Percentiles rank a stretch among this genome's conserved stretches.
These are phyloP conservation scores for Tipula lateralis DNA, from an alignment of 2,888 invertebrate species.

Conservation along the genomic window DNA sequence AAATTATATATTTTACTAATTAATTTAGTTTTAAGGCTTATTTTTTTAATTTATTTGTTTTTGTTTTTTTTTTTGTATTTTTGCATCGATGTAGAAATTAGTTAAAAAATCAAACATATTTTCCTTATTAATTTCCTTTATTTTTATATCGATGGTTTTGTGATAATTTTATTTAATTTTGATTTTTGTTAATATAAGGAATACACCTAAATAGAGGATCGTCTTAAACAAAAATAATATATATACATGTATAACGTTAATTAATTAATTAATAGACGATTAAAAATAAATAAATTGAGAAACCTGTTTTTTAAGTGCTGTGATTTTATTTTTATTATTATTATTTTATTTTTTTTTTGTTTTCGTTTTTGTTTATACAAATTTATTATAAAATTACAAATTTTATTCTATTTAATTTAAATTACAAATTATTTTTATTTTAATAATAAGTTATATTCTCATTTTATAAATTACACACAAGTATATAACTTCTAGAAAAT, in stretches of 20 bases:
- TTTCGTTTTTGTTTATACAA: not conserved
- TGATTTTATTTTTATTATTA: slow-evolving; percentile 12
- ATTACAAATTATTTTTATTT: not conserved
- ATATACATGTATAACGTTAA: not conserved
- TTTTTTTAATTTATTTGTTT: not conserved
- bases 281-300: slow-evolving; percentile 1
- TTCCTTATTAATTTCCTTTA: not conserved
- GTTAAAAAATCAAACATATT: not conserved
- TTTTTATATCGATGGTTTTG: slow-evolving; percentile 19
- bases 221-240: not conserved
- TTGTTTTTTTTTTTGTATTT: not conserved
- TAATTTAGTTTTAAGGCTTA: not conserved
- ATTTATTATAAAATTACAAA: slow-evolving; percentile 1
- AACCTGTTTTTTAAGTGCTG: slow-evolving; percentile 6
- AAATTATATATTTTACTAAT: not conserved
- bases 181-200: not conserved
- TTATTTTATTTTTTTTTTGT: not conserved
- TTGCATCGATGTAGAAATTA: not conserved
- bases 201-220: not conserved
- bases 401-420: not conserved
- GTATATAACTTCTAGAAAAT: not conserved
- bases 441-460: not conserved
- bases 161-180: slow-evolving; percentile 7
- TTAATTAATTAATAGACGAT: not conserved
- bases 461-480: not conserved